phyloP scores from a whole-genome alignment of 1,140 invertebrate genomes.

The Drosophila mojavensis region DNA sequence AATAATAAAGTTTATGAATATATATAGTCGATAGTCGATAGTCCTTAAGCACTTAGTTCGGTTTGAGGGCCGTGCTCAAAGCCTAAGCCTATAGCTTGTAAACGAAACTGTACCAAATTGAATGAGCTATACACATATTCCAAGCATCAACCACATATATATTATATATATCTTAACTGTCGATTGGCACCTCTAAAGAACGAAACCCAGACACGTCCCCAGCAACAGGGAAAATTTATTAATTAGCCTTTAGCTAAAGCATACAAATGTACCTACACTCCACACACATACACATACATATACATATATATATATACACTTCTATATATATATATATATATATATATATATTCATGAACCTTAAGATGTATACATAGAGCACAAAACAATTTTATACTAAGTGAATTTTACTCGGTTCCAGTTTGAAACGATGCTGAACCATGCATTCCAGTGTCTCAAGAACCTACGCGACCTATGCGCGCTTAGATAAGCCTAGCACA shows the following conservation, averaged over 20 bases:
- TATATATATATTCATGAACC: constrained; percentile 14
- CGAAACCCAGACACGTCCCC: constrained; percentile 39
- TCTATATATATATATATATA: constrained; percentile 23
- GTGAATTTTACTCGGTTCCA: constrained; percentile 70
- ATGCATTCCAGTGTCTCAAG: constrained; percentile 79
- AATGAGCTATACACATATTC: constrained; percentile 58
- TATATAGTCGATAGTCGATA: constrained; percentile 7
- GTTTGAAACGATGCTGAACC: constrained; percentile 18
- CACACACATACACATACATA: constrained; percentile 28
- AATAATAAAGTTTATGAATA: constrained; percentile 12
- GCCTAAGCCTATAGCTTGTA: constrained; percentile 34
- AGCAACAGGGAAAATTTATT: constrained; percentile 48
- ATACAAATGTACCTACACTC: constrained; percentile 63
- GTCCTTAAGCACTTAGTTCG: constrained; percentile 44
- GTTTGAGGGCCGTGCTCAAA: constrained; percentile 50
- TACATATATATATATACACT: constrained; percentile 19
- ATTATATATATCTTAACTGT: constrained; percentile 20
- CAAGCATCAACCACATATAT: constrained; percentile 1
- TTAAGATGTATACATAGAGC: constrained; percentile 46
- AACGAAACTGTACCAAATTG: constrained; percentile 68
- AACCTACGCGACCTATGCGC: constrained; percentile 34
- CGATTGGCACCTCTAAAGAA: constrained; percentile 23
- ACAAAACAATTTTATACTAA: constrained; percentile 66
- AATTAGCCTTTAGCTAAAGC: constrained; percentile 43
- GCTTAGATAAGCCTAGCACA: constrained; percentile 59